Evolutionary conservation across 2,888 invertebrate genomes (phyloP), one percentile per base, ranked within the genome.

Genomic region (Crematogaster levior): DNA sequence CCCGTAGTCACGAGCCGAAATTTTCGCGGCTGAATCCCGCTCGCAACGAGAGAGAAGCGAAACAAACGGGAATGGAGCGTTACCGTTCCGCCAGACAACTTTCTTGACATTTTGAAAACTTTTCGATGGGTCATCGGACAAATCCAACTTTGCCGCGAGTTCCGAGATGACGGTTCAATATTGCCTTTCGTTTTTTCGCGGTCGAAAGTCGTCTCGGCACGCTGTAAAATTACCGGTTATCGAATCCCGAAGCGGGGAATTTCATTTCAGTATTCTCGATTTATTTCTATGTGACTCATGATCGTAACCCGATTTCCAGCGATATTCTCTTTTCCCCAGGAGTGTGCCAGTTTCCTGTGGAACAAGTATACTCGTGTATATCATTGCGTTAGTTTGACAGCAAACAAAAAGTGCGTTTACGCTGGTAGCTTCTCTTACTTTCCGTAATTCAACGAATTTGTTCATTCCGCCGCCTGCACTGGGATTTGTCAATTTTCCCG

Each of bases 221-320:
- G 34, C 43, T 51, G 68, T 53, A 66, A 77, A 40, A 30, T 66
- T 66, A 34, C 30, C 58, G 43, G 65, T 58, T 73, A 40, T 75
- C 53, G 77, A 77, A 43, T 46, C 56, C 73, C 37, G 66, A 46
- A 53, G 24, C 70, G 51, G 12, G 15, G 15, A 75, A 61, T 63
- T 48, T 61, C 58, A 53, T 53, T 79, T 73, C 68, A 83, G 60
- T n/a, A 61, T 74, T 79, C 61, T 30, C 73, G 79, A 87, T 85
- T 87, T 88, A 85, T 85, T 46, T 74, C 51, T 9, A 51, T 34
- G 61, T 40, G 81, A n/a, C 68, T 63, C 83, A 24, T 48, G 81
- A 85, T 87, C 84, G 84, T 88, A 85, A 87, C 82, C 85, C 74
- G 70, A 73, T 84, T 87, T 9, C 34, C 24, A 12, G 21, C 43